Percentiles rank a stretch among this genome's conserved stretches.
These are phyloP conservation scores for Apodemus sylvaticus DNA, from an alignment of 2,113 vertebrate genomes.

Conservation along the genomic window DNA sequence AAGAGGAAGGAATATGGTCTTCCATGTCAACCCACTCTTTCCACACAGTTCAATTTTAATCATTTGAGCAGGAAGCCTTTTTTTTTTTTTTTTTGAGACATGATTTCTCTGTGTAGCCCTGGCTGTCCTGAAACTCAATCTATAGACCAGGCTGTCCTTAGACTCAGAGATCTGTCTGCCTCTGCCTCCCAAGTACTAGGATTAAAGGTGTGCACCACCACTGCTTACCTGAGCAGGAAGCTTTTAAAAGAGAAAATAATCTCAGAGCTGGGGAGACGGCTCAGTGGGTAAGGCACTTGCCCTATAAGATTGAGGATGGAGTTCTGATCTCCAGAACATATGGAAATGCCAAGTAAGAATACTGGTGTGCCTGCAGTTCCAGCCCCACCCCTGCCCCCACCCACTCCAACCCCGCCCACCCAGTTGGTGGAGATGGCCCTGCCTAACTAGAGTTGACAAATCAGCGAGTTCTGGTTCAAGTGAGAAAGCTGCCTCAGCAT, in stretches of 20 bases:
- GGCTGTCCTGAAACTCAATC: not conserved
- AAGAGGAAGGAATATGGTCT: not conserved
- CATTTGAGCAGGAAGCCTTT: not conserved
- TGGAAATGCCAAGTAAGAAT: too few relatives aligned
- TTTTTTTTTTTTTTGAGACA: not conserved
- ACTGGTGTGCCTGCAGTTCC: too few relatives aligned
- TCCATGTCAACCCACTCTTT: not conserved
- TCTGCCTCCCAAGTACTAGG: not conserved
- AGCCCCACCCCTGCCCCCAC: too few relatives aligned
- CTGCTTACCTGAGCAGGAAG: not conserved
- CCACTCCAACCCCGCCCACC: not conserved
- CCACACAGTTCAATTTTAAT: not conserved
- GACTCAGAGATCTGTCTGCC: not conserved
- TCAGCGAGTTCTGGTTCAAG: not conserved
- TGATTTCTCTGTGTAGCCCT: not conserved
- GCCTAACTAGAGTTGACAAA: not conserved
- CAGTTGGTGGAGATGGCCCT: not conserved
- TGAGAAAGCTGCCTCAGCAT: not conserved
- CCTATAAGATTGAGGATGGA: not conserved
- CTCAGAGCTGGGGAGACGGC: not conserved
- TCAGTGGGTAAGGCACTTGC: too few relatives aligned
- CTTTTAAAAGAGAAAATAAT: not conserved
- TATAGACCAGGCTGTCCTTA: not conserved
- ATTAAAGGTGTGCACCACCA: not conserved
- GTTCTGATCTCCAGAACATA: not conserved